These are phyloP conservation scores for Decapterus maruadsi DNA, from an alignment of 2,797 vertebrate genomes.

Conservation along the genomic window DNA sequence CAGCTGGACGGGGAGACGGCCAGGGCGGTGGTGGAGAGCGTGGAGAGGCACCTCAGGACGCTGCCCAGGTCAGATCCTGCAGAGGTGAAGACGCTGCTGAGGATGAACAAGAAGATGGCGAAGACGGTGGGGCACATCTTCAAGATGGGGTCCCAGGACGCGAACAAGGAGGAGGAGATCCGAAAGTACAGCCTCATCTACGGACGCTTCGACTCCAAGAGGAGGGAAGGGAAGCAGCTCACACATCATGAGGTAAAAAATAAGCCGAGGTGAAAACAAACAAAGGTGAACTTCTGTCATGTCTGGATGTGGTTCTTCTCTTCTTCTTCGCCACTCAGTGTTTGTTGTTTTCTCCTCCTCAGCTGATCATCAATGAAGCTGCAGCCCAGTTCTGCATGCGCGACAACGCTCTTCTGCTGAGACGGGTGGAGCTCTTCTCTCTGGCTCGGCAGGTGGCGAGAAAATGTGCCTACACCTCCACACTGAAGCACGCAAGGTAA, in stretches of 20 bases:
- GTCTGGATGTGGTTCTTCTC: slow-evolving; percentile 11
- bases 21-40: slow-evolving; percentile 90
- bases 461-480: slow-evolving; percentile 96
- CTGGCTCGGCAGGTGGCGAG: slow-evolving; percentile 94
- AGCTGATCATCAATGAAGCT: slow-evolving; percentile 98
- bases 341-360: slow-evolving; percentile 50
- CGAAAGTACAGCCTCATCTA: slow-evolving; percentile 97
- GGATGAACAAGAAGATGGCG: slow-evolving; percentile 96
- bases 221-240: slow-evolving; percentile 95
- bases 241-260: slow-evolving; percentile 94
- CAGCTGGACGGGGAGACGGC: slow-evolving; percentile 91
- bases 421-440: slow-evolving; percentile 96
- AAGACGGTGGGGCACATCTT: slow-evolving; percentile 96
- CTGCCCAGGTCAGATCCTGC: slow-evolving; percentile 88
- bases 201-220: slow-evolving; percentile 95
- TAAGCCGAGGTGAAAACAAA: not conserved
- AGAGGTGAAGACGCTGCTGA: slow-evolving; percentile 90
- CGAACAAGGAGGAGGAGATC: slow-evolving; percentile 94
- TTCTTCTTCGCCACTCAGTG: slow-evolving; percentile 38
- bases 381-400: slow-evolving; percentile 97
- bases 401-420: slow-evolving; percentile 93
- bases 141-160: slow-evolving; percentile 91
- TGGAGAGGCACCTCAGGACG: slow-evolving; percentile 92
- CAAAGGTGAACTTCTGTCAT: not conserved
- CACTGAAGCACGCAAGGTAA: slow-evolving; percentile 93